phyloP scores from a whole-genome alignment of 2,797 vertebrate species.

The Anas georgica region DNA sequence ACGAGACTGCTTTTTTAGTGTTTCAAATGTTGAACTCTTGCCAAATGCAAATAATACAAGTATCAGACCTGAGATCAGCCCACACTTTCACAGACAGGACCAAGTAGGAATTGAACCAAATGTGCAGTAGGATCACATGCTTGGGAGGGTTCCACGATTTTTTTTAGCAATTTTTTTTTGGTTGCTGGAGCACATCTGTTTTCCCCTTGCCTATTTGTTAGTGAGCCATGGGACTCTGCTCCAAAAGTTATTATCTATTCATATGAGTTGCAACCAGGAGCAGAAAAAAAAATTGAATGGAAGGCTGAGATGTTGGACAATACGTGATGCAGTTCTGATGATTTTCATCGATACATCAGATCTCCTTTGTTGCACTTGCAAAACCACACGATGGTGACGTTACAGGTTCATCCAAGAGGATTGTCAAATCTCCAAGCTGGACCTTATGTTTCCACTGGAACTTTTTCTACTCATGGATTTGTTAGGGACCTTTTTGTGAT shows the following conservation, averaged over 20 bases:
- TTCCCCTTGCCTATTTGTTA: neutral
- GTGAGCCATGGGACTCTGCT: neutral
- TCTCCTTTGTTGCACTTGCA: neutral
- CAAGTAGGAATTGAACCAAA: neutral
- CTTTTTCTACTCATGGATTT: neutral
- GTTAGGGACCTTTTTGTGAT: neutral
- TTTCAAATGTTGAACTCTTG: neutral
- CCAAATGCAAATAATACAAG: neutral
- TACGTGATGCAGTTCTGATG: neutral
- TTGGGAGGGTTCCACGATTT: neutral
- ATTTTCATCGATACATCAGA: neutral
- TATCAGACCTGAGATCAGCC: neutral
- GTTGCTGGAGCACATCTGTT: neutral
- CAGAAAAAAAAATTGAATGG: neutral
- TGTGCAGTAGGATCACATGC: neutral
- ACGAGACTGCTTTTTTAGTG: neutral
- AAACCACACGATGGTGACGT: neutral
- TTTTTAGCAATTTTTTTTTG: neutral
- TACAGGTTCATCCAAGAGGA: neutral
- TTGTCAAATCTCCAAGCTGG: neutral
- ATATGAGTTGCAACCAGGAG: neutral
- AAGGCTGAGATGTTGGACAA: neutral
- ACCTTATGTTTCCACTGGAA: neutral
- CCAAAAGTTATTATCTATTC: neutral
- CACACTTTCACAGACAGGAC: rapidly evolving